phyloP scores from a whole-genome alignment of 2,888 invertebrate genomes.

The Tortricodes alternella region DNA sequence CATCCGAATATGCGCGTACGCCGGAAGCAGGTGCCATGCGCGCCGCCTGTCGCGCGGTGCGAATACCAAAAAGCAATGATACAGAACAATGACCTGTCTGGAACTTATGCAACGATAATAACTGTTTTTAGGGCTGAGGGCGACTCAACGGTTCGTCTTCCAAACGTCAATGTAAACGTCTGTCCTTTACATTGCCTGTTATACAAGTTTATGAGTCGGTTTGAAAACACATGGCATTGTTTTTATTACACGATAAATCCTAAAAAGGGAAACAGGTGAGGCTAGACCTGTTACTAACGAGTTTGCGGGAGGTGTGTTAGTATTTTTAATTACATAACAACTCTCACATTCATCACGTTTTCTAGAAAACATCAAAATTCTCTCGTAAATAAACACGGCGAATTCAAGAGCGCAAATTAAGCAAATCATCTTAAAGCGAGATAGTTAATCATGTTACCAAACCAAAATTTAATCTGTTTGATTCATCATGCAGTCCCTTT shows the following conservation, averaged over 20 bases:
- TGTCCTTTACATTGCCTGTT: too few relatives aligned
- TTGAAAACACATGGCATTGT: too few relatives aligned
- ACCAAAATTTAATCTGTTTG: conserved; percentile 50
- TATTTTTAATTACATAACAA: too few relatives aligned
- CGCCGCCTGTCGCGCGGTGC: conserved; percentile 60
- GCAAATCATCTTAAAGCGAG: conserved; percentile 37
- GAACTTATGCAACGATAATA: conserved; percentile 26
- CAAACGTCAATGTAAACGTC: too few relatives aligned
- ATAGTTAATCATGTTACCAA: conserved; percentile 44
- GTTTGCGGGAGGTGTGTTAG: too few relatives aligned
- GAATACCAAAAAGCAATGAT: conserved; percentile 59
- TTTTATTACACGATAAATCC: too few relatives aligned
- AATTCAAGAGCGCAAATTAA: neutral
- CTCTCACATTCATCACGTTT: too few relatives aligned
- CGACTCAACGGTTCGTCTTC: conserved; percentile 12
- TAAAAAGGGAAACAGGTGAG: too few relatives aligned
- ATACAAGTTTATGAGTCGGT: too few relatives aligned
- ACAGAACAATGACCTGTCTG: conserved; percentile 63
- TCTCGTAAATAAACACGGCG: neutral
- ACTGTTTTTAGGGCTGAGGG: conserved; percentile 1
- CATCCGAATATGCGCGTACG: conserved; percentile 56
- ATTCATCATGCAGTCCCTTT: conserved; percentile 37
- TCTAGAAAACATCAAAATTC: too few relatives aligned
- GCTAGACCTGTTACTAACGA: too few relatives aligned
- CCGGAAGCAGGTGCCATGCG: conserved; percentile 71